These are phyloP conservation scores for Chaetorhynchus papuensis DNA, from an alignment of 2,113 vertebrate genomes.

Conservation along the genomic window DNA sequence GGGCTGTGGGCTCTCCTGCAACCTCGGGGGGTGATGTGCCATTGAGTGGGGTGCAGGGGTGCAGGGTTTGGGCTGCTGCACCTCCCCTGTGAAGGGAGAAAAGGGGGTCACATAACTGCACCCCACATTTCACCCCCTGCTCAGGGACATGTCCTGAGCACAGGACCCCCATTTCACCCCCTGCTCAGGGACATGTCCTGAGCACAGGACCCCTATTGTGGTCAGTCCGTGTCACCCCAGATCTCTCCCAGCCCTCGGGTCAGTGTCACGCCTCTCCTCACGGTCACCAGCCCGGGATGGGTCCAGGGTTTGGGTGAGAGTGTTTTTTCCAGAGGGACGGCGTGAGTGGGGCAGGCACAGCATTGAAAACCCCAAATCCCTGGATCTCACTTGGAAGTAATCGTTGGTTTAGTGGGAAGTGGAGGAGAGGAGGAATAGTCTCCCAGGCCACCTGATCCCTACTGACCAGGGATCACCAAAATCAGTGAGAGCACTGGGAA, in stretches of 20 bases:
- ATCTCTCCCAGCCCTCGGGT: not conserved
- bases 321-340: not conserved
- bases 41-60: not conserved
- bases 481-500: rapidly evolving
- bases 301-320: not conserved
- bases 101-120: not conserved
- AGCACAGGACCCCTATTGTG: rapidly evolving
- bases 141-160: rapidly evolving
- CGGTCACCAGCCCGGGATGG: rapidly evolving
- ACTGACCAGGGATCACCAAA: not conserved
- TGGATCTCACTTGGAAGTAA: rapidly evolving
- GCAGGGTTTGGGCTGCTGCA: not conserved
- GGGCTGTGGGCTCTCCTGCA: not conserved
- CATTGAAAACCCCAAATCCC: rapidly evolving
- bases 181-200: not conserved
- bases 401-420: not conserved
- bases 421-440: not conserved
- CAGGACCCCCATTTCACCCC: rapidly evolving
- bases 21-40: not conserved
- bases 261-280: rapidly evolving
- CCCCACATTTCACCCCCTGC: not conserved
- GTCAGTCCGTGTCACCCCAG: rapidly evolving
- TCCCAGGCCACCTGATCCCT: not conserved
- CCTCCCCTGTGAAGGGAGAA: not conserved
- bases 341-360: rapidly evolving